These are phyloP conservation scores for Polydrusus pterygomalis DNA, from an alignment of 2,888 invertebrate genomes.

Conservation along the genomic window DNA sequence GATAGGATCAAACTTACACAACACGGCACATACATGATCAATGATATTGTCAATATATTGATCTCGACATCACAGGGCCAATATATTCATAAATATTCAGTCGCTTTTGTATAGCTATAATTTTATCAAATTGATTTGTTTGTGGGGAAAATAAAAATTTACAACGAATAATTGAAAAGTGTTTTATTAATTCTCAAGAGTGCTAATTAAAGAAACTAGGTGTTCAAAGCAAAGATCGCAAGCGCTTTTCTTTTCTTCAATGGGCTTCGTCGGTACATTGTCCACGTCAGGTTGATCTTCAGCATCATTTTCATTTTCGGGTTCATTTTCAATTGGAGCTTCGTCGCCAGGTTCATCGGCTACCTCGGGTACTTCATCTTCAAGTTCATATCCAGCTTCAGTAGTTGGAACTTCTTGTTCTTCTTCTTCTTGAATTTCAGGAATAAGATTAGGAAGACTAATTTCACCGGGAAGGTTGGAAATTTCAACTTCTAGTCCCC, in stretches of 20 bases:
- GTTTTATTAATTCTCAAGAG: constrained; percentile 8
- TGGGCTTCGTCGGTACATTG: neutral
- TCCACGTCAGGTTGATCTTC: neutral
- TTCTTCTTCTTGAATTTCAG: no score
- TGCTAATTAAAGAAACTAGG: constrained; percentile 16
- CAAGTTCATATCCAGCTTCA: neutral
- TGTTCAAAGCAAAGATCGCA: constrained; percentile 49
- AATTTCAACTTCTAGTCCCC: constrained; percentile 21
- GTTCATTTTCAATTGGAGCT: neutral
- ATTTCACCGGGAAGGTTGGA: constrained; percentile 40
- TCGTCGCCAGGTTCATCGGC: constrained; percentile 1
- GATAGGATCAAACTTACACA: no score
- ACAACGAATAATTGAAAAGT: neutral
- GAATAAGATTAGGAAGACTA: neutral
- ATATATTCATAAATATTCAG: no score
- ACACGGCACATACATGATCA: no score
- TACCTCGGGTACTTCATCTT: neutral
- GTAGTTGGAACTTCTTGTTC: neutral
- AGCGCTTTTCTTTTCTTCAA: constrained; percentile 23
- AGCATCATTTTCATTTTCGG: constrained; percentile 17
- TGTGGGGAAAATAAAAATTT: neutral
- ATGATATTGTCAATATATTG: no score
- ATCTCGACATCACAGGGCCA: no score
- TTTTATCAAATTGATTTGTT: no score
- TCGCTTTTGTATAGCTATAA: no score